Base-by-base conservation (phyloP, 2,888 invertebrate genomes). In the Tribolium freemani region DNA sequence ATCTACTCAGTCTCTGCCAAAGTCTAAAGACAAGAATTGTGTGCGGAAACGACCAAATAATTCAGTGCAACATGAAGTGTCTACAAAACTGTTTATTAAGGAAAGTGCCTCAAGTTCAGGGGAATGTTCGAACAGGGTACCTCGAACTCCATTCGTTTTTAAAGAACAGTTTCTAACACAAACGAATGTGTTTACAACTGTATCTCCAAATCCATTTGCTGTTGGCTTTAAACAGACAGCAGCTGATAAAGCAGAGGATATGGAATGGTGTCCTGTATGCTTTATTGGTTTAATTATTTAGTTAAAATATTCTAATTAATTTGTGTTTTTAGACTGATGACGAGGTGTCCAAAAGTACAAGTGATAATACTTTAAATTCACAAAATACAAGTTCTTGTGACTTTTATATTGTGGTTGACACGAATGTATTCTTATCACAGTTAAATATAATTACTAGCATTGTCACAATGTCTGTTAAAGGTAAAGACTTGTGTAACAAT, bases 351-450 rank as follows among this genome's bases (percentile, higher is more conserved):
- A 45, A 6, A 6, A 45, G 13, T 8, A 10, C 21, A 46, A 8
- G 5, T 11, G 50, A 31, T 56, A 8, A 13, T n/a, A 20, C 5
- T 66, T 66, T 31, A 0, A 68, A 21, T 68, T 20, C 38, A n/a
- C 56, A 21, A 60, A 61, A 48, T 16, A 58, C 20, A 20, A 21
- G 20, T 46, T 48, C 31, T 75, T 77, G 54, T 67, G 74, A 20
- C 21, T 70, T 82, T 16, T 83, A 87, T 73, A 84, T 89, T 72
- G 84, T 89, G 13, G 82, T 88, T 4, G 89, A 89, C 73, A 89
- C 89, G 60, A 89, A 89, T 81, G 85, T 89, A 1, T 84, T 89
- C 26, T 78, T 89, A 13, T 80, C 85, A n/a, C 80, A 87, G 75
- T 75, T 88, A 3, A 75, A 81, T 0, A 86, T 87, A 75, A 77